Base-by-base conservation (phyloP, 2,797 vertebrate genomes). In the Xerus rutilus region DNA sequence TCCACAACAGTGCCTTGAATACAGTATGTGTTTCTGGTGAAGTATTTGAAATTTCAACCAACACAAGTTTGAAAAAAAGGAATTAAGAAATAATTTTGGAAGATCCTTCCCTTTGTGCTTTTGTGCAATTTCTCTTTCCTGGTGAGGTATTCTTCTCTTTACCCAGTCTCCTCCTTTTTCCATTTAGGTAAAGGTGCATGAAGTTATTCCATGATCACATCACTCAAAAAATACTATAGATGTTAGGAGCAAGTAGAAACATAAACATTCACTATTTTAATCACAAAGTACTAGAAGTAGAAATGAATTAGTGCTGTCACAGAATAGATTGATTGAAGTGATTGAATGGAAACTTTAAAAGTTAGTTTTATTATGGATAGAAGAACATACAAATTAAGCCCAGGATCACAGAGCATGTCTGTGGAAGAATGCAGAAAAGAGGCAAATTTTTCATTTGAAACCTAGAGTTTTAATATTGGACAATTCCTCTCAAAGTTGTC, bases 401-500 rank as follows among this genome's bases (percentile, higher is more conserved):
- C 59, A 62, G 59, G 59, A 23, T 62, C 59, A 62, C 9, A 3
- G 23, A 62, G 59, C 21, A 62, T 25, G 9, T 9, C 59, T 25
- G 5, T 21, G 43, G 52, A 89, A 94, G 79, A 96, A 97, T 87
- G 65, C 77, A 87, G 93, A 89, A 93, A 81, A 83, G 2, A 86
- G 59, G 62, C 73, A 94, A 39, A 23, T 18, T 84, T 94, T 93
- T 76, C 86, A 62, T 28, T 72, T 79, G 57, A 96, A 88, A 90
- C 70, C 54, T 57, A 45, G 12, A 85, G 39, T 83, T 96, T 90
- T 73, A 93, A 45, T 73, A 69, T 43, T 32, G 49, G 35, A 77
- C 8, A 79, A 52, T 93, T 52, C 47, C 72, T 93, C 32, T 35
- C 20, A 73, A 64, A 88, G 20, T 67, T 89, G 28, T 89, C 81